Evolutionary conservation across 2,888 invertebrate genomes (phyloP), one percentile per base, ranked within the genome.

Genomic region (Aphidius colemani): DNA sequence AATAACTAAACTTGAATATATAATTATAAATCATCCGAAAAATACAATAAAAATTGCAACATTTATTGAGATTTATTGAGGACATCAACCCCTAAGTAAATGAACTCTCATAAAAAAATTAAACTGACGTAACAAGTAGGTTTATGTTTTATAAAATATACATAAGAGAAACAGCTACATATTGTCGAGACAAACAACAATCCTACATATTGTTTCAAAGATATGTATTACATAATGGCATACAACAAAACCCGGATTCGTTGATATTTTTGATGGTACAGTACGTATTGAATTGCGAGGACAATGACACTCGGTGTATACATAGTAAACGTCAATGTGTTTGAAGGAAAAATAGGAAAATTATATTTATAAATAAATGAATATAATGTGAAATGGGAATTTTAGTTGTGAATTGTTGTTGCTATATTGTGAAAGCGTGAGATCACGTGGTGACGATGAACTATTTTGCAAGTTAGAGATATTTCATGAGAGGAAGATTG

Each of bases 381-480:
- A 48, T 11, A 48, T 11, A 48, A 11, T 10, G 11, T 48, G 11
- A 48, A 48, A 48, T 48, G 8, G 44, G 49, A 48, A 50, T 56
- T 40, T 40, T 43, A 59, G 51, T 61, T 56, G 63, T 59, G 45
- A 45, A n/a, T 7, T 13, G n/a, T 64, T 63, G 65, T 68, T 70
- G 72, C 73, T 73, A 74, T 73, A 63, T 75, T 74, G 79, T 76
- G 79, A 79, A 79, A 79, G 79, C 77, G 77, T 71, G 74, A 74
- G 74, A 74, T 65, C 70, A 75, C 71, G 71, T 72, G 76, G 71
- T 66, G 30, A 43, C 11, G 41, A 11, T 7, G 11, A 7, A 44
- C 8, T 45, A 56, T 56, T 10, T 13, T 8, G n/a, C 55, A 11
- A 55, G 43, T 6, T 10, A 30, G 18, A 11, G 9, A 3, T 18